phyloP scores from a whole-genome alignment of 2,888 invertebrate species.

The Lepidocyrtinus sp. region DNA sequence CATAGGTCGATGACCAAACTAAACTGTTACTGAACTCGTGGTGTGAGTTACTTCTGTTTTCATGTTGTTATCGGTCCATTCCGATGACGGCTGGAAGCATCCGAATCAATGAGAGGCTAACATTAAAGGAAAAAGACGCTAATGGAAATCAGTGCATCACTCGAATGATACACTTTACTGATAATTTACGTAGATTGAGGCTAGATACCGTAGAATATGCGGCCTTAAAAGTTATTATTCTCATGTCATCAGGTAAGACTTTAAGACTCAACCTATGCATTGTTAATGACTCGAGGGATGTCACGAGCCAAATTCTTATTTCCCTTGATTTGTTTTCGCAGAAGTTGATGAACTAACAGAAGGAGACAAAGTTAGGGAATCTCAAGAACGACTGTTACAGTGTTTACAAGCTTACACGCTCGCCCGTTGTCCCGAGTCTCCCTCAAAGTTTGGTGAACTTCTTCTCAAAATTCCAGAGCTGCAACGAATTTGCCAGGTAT shows the following conservation, averaged over 20 bases:
- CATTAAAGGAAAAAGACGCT: constrained; percentile 71
- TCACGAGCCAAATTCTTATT: not conserved
- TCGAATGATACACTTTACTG: constrained; percentile 94
- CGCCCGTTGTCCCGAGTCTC: constrained; percentile 91
- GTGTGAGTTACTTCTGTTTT: constrained; percentile 93
- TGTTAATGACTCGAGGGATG: not conserved
- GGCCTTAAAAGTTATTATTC: constrained; percentile 94
- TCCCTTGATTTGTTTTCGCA: constrained; percentile 71
- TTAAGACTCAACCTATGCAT: constrained; percentile 9
- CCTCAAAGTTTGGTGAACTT: constrained; percentile 95
- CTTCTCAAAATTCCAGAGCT: constrained; percentile 94
- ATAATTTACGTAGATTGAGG: constrained; percentile 88
- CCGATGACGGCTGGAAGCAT: constrained; percentile 70
- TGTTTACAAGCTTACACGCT: constrained; percentile 93
- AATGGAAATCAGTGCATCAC: constrained; percentile 81
- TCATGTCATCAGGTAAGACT: constrained; percentile 87
- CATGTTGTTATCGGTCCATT: constrained; percentile 89
- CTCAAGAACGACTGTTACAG: constrained; percentile 94
- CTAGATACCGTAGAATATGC: constrained; percentile 97
- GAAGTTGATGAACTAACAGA: constrained; percentile 94
- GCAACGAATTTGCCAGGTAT: constrained; percentile 93
- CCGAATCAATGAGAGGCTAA: constrained; percentile 70
- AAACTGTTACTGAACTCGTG: constrained; percentile 96
- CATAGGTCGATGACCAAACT: constrained; percentile 97
- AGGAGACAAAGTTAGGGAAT: constrained; percentile 93